A percentile compares a stretch with the other conserved stretches of the same genome.
Evolutionary conservation across 2,113 vertebrate genomes (phyloP).

Genomic region (Collichthys lucidus): DNA sequence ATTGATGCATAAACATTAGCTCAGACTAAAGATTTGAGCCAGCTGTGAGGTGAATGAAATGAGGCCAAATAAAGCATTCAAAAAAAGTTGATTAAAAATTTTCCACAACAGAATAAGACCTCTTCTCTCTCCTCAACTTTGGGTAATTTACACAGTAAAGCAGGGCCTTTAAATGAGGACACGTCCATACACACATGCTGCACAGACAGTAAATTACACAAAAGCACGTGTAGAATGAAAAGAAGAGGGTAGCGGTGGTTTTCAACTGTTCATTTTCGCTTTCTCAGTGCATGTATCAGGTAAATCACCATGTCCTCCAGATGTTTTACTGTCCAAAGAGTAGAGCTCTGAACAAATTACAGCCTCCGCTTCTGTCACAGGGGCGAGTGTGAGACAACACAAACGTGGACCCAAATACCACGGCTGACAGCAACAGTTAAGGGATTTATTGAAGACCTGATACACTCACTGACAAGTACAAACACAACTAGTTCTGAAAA

Average conservation of each 20-base stretch:
- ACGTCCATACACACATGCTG: not conserved
- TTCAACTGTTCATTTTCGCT: conserved; percentile 50
- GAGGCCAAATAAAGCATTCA: not conserved
- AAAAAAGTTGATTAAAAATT: not conserved
- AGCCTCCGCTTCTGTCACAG: not conserved
- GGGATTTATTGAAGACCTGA: not conserved
- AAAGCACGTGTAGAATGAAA: conserved; percentile 44
- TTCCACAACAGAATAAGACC: not conserved
- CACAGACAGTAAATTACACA: not conserved
- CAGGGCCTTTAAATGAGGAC: not conserved
- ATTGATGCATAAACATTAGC: not conserved
- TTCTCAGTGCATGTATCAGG: conserved; percentile 35
- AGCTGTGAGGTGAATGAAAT: not conserved
- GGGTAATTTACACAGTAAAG: not conserved
- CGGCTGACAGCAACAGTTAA: not conserved
- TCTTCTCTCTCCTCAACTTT: not conserved
- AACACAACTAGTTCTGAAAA: not conserved
- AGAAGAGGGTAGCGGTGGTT: conserved; percentile 9
- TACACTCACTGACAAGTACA: not conserved
- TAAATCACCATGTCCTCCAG: conserved; percentile 38
- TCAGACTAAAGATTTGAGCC: not conserved
- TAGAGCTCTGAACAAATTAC: conserved; percentile 30
- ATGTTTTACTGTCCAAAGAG: conserved; percentile 39
- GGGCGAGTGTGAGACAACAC: not conserved
- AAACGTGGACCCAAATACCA: not conserved